Evolutionary conservation across 2,113 vertebrate species (phyloP).

Genomic region (Dinomys branickii): DNA sequence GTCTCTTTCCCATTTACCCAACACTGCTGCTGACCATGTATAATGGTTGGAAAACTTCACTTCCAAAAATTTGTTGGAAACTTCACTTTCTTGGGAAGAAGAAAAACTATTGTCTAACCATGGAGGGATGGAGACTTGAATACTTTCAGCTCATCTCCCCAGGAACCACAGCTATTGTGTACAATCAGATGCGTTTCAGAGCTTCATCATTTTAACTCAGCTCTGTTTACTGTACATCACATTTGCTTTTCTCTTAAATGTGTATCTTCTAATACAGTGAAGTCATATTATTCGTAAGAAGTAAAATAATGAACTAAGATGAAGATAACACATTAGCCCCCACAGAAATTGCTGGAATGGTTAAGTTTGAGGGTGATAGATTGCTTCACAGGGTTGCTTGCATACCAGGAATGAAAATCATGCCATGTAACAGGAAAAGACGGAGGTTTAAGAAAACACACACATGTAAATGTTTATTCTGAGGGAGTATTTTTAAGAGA

Average conservation of each 20-base stretch:
- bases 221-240: neutral
- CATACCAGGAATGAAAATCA: constrained; percentile 48
- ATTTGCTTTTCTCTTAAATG: constrained; percentile 47
- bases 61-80: neutral
- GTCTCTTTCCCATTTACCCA: neutral
- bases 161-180: neutral
- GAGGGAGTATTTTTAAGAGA: constrained; percentile 45
- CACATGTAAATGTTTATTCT: constrained; percentile 63
- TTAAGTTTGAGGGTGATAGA: neutral
- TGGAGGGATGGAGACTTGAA: neutral
- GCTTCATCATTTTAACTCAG: constrained; percentile 6
- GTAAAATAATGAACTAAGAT: constrained; percentile 16
- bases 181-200: neutral
- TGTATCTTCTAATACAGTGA: constrained; percentile 5
- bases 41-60: no score
- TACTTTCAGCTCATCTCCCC: neutral
- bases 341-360: constrained; percentile 26
- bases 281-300: constrained; percentile 43
- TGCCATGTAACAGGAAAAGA: constrained; percentile 57
- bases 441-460: constrained; percentile 56
- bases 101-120: neutral
- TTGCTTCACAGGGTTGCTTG: constrained; percentile 51
- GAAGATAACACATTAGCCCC: constrained; percentile 55
- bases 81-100: constrained; percentile 3
- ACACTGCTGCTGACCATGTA: neutral